Percentiles rank a stretch among this genome's conserved stretches.
Conservation (phyloP, 2,888 invertebrate genomes). For the Callinectes sapidus region DNA sequence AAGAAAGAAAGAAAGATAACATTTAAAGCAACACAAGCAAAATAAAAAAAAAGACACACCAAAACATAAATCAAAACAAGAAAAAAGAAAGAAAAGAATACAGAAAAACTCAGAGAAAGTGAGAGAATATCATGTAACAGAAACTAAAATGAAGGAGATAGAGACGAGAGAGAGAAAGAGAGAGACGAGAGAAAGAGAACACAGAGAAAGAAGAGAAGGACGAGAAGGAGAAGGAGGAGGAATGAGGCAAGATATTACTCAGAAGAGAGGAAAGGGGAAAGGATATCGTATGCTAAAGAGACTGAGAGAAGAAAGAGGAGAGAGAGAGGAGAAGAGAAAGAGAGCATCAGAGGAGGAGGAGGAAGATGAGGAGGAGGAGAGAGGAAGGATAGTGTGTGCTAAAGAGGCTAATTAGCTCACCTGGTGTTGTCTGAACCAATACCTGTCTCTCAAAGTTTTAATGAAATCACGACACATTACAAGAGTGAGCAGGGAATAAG, state of each 20-base stretch:
- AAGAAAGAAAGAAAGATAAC: background rate
- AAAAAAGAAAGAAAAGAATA: too few relatives aligned
- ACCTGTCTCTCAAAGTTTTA: slow-evolving; percentile 9
- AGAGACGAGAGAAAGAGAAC: background rate
- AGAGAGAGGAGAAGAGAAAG: background rate
- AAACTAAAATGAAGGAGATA: too few relatives aligned
- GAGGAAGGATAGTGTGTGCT: background rate
- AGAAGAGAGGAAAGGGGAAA: too few relatives aligned
- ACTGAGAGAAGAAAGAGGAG: background rate
- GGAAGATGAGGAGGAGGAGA: background rate
- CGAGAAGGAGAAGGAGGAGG: background rate
- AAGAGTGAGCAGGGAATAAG: background rate
- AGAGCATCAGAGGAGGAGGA: background rate
- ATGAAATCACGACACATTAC: slow-evolving; percentile 14
- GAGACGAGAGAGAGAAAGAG: background rate
- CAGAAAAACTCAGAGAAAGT: too few relatives aligned
- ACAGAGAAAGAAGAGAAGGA: background rate
- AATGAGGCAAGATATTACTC: too few relatives aligned
- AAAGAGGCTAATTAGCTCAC: slow-evolving; percentile 13
- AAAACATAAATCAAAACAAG: too few relatives aligned
- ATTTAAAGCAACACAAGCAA: background rate
- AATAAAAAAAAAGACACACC: background rate
- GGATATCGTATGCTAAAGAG: too few relatives aligned
- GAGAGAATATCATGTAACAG: too few relatives aligned
- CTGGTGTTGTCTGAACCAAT: slow-evolving; percentile 26